phyloP scores from a whole-genome alignment of 2,113 vertebrate species.

The Coregonus clupeaformis region DNA sequence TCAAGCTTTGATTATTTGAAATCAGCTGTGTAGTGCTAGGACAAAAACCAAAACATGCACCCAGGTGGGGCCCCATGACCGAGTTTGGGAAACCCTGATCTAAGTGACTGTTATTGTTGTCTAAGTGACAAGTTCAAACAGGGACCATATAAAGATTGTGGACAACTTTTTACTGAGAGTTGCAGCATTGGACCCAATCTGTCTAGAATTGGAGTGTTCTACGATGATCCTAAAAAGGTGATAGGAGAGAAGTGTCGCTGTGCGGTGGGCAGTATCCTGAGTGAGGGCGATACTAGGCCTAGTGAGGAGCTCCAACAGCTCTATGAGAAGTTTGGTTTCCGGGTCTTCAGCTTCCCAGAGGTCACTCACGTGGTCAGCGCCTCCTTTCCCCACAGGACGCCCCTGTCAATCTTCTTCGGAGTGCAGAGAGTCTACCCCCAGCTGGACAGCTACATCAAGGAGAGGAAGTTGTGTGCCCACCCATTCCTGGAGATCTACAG shows the following conservation, averaged over 20 bases:
- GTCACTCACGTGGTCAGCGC: slow-evolving; percentile 87
- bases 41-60: no score
- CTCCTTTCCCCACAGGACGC: slow-evolving; percentile 76
- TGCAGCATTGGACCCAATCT: slow-evolving; percentile 82
- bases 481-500: slow-evolving; percentile 78
- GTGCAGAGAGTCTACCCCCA: slow-evolving; percentile 82
- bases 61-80: no score
- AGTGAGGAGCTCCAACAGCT: slow-evolving; percentile 78
- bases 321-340: slow-evolving; percentile 88
- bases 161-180: slow-evolving; percentile 81
- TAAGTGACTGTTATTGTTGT: no score
- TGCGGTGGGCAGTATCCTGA: slow-evolving; percentile 87
- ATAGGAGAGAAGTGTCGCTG: slow-evolving; percentile 73
- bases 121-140: slow-evolving; percentile 87
- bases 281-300: slow-evolving; percentile 79
- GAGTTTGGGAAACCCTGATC: no score
- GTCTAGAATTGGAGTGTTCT: slow-evolving; percentile 82
- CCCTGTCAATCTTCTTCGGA: slow-evolving; percentile 80
- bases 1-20: no score
- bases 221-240: slow-evolving; percentile 80
- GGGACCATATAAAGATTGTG: slow-evolving; percentile 79
- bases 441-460: slow-evolving; percentile 86
- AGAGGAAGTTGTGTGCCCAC: slow-evolving; percentile 88
- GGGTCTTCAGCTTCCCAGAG: slow-evolving; percentile 87
- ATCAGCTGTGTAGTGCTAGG: no score